Evolutionary conservation across 2,797 vertebrate species (phyloP).

Genomic region (Gambelia wislizenii): DNA sequence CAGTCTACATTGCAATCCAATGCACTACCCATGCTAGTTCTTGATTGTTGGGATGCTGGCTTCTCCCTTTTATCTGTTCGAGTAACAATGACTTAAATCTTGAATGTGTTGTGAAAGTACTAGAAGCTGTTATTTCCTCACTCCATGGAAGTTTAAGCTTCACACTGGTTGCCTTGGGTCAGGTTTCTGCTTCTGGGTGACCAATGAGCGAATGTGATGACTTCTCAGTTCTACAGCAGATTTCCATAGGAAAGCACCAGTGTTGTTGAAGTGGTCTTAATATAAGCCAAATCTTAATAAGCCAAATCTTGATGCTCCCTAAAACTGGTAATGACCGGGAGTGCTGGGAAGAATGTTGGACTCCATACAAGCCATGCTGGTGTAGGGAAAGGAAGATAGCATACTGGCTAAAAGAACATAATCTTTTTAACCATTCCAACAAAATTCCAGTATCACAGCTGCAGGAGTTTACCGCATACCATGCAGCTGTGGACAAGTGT

Average conservation of each 20-base stretch:
- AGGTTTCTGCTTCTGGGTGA: background rate
- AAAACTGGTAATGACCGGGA: background rate
- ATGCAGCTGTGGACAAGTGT: too few species aligned
- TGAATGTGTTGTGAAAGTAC: background rate
- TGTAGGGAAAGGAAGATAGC: background rate
- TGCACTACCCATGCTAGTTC: too few species aligned
- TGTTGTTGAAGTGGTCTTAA: too few species aligned
- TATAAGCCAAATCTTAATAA: background rate
- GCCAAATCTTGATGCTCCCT: background rate
- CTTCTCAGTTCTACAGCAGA: background rate
- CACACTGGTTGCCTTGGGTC: background rate
- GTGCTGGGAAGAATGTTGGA: background rate
- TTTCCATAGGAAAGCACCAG: background rate
- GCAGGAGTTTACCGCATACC: too few species aligned
- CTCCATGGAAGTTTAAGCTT: background rate
- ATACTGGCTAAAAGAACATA: background rate
- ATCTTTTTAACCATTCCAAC: background rate
- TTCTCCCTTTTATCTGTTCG: background rate
- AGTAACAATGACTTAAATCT: background rate
- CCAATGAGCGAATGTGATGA: background rate
- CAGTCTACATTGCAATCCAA: too few species aligned
- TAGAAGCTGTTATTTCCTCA: background rate
- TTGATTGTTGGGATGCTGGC: background rate
- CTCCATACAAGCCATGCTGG: background rate
- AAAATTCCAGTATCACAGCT: background rate